Conservation (phyloP, 92 coral and sea anemone genomes). For the Anthopleura xanthogrammica region DNA sequence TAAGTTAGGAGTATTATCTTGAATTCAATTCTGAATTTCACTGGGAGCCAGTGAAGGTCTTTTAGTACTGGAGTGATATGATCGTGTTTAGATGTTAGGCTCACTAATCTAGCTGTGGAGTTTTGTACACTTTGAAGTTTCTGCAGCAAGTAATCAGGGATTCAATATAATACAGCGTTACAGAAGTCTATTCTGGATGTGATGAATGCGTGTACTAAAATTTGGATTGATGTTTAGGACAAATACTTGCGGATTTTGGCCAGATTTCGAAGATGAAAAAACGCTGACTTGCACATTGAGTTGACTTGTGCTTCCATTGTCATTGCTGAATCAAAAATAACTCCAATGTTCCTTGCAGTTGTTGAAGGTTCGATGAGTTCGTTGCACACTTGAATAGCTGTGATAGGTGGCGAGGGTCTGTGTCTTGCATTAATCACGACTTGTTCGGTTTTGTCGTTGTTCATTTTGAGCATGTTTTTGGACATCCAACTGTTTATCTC, state of each 20-base stretch:
- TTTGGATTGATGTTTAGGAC: slow-evolving; percentile 26
- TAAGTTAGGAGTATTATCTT: too few species aligned
- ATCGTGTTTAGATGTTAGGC: too few species aligned
- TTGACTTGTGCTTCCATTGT: slow-evolving; percentile 36
- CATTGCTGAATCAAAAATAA: slow-evolving; percentile 25
- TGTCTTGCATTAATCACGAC: slow-evolving; percentile 10
- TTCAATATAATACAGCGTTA: too few species aligned
- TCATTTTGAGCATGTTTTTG: slow-evolving; percentile 26
- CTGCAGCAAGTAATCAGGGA: too few species aligned
- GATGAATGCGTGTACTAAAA: too few species aligned
- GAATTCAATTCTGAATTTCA: slow-evolving; percentile 39
- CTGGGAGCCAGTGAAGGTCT: too few species aligned
- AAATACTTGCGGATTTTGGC: slow-evolving; percentile 40
- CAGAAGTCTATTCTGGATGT: too few species aligned
- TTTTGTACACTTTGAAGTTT: too few species aligned
- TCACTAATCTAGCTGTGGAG: too few species aligned
- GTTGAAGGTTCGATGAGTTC: slow-evolving; percentile 10
- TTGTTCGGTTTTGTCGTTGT: slow-evolving; percentile 31
- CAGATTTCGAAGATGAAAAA: slow-evolving; percentile 43
- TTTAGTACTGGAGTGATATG: too few species aligned
- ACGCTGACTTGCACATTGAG: slow-evolving; percentile 38
- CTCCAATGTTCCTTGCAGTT: slow-evolving; percentile 11
- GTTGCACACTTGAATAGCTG: slow-evolving; percentile 18
- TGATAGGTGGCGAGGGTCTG: slow-evolving; percentile 24
- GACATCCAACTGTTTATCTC: slow-evolving; percentile 10